Evolutionary conservation across 1,140 invertebrate genomes (phyloP), one percentile per base, ranked within the genome.

Genomic region (Mercenaria mercenaria): DNA sequence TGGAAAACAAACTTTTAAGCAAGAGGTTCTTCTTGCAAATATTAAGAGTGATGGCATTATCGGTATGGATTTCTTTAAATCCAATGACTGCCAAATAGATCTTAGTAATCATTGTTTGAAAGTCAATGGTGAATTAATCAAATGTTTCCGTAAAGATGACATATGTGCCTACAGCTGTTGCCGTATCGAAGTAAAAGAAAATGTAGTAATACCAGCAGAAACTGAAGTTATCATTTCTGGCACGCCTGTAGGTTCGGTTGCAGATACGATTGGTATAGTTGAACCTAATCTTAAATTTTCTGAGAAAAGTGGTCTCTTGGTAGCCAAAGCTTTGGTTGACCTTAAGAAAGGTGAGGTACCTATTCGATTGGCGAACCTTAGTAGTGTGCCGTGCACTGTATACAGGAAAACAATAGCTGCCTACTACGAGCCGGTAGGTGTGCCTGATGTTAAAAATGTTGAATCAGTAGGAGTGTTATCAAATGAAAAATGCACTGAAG

Each of bases 11-110:
- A 76, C 15, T 77, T 77, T 41, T n/a, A 26, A 39, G n/a, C 61
- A 37, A 8, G 6, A 80, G 23, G 77, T 80, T 56, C 77, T 64
- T 29, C n/a, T 82, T 6, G 80, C 80, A 23, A 37, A 82, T 39
- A 82, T 47, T 8, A 82, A 61, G 29, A 64, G 32, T 82, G 52
- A 82, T 64, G 80, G 80, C 3, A 82, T 67, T 39, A n/a, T 82
- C 6, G 80, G 39, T 4, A 74, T 74, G 69, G 69, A 74, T 74
- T 74, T 74, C 69, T 47, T 74, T 41, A 74, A 74, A 43, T 41
- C 37, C 8, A 4, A 74, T 13, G 20, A 41, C 1, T 74, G 69
- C 41, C 69, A 74, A 23, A 74, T 43, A 23, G 39, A 74, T 26
- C 6, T 74, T 43, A 43, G 13, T 10, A 74, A 26, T 13, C 13